Conservation (phyloP, 2,888 invertebrate species). For the Synergus laeviventris region DNA sequence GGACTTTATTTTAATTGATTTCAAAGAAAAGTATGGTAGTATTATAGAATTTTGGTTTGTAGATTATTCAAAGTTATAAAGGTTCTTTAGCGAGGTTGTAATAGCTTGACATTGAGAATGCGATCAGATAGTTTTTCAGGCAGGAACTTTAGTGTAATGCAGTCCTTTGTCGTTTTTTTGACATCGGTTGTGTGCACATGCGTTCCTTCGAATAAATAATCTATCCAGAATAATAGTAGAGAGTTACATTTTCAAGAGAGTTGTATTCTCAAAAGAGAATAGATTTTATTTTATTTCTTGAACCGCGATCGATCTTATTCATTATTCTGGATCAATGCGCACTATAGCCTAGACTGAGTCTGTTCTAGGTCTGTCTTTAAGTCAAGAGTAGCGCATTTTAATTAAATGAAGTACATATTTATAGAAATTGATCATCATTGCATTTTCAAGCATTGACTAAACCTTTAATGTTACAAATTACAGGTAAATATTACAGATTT, state of each 20-base stretch:
- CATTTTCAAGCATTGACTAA: neutral
- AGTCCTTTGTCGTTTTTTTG: slow-evolving; percentile 12
- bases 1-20: slow-evolving; percentile 34
- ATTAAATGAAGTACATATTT: neutral
- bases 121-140: slow-evolving; percentile 66
- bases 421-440: neutral
- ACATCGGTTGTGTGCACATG: slow-evolving; percentile 18
- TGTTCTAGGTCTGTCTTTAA: slow-evolving; percentile 75
- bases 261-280: slow-evolving; percentile 51
- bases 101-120: slow-evolving; percentile 57
- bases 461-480: neutral
- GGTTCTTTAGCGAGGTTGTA: neutral
- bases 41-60: neutral
- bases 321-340: slow-evolving; percentile 75
- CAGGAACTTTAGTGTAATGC: slow-evolving; percentile 52
- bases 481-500: neutral
- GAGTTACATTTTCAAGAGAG: neutral
- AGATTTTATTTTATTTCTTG: slow-evolving; percentile 64
- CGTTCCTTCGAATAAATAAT: slow-evolving; percentile 36
- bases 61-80: neutral
- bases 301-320: slow-evolving; percentile 61
- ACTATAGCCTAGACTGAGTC: slow-evolving; percentile 74
- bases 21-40: neutral
- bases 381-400: slow-evolving; percentile 39
- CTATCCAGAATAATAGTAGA: slow-evolving; percentile 37